Evolutionary conservation across 2,113 vertebrate species (phyloP), one percentile per base, ranked within the genome.

Genomic region (Xiphophorus maculatus): DNA sequence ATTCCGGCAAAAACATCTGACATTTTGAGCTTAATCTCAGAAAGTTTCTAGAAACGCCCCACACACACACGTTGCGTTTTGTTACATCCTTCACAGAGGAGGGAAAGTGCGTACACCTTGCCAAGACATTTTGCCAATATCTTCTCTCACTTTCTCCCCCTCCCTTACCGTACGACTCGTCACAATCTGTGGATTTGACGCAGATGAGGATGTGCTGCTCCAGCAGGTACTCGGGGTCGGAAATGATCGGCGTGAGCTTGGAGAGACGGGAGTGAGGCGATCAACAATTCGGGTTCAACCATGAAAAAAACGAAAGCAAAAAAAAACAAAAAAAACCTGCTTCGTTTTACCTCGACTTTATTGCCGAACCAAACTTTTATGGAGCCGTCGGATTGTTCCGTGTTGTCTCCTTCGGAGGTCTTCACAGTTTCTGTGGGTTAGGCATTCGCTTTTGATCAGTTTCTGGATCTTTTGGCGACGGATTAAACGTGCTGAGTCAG

Each of bases 201-300:
- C 97, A 96, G 67, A 99, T 97, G 63, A 99, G 95, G 83, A 99
- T 97, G 87, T 99, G 98, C 89, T 99, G 97, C 90, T 99, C 98
- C 85, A 99, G 76, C 29, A 99, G 94, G 83, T 98, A 99, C 90
- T 99, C 98, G 0, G 97, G 97, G 88, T 99, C 98, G 12, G 97
- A 97, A 90, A 99, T 99, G 79, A 99, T 98, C 17, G 98, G 97
- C 28, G 95, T 97, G 86, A 99, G 94, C 98, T 99, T 89, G 67
- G 94, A 87, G 66, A 17, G 74, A 1, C 68, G 17, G 33, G 3
- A 13, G 40, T 5, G 32, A 9, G 11, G 28, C 1, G 0, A 71
- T 17, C 29, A 10, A 7, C 12, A 7, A 7, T 27, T 32, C 12
- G 5, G 25, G 2, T n/a, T n/a, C 27, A 40, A 15, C n/a, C 25